Percentiles rank a stretch among this genome's conserved stretches.
Conservation (phyloP, 2,888 invertebrate species). For the Halictus quadricinctus region DNA sequence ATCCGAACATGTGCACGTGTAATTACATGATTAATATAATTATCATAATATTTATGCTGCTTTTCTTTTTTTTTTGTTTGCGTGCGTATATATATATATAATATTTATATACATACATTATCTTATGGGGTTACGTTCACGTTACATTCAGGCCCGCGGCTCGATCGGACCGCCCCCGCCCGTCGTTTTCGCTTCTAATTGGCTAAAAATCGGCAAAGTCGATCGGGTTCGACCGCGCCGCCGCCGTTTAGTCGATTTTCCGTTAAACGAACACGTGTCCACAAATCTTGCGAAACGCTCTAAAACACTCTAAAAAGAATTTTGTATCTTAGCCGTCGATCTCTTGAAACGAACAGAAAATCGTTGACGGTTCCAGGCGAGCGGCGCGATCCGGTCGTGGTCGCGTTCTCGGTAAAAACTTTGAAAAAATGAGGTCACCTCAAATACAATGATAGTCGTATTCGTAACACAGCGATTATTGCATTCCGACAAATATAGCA, state of each 20-base stretch:
- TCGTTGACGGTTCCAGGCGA: background rate
- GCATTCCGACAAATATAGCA: conserved; percentile 54
- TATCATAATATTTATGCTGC: conserved; percentile 65
- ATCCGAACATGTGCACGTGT: conserved; percentile 71
- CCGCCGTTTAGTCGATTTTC: background rate
- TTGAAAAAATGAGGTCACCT: conserved; percentile 41
- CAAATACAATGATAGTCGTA: conserved; percentile 38
- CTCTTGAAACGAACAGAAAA: background rate
- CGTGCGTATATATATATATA: conserved; percentile 58
- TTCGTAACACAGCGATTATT: conserved; percentile 44
- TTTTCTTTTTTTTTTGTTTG: conserved; percentile 28
- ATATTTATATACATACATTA: conserved; percentile 65
- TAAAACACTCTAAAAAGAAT: background rate
- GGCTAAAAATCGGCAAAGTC: conserved; percentile 10
- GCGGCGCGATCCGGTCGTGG: conserved; percentile 33
- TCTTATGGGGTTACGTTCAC: conserved; percentile 69
- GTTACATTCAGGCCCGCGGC: conserved; percentile 53
- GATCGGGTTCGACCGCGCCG: background rate
- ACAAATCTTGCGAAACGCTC: background rate
- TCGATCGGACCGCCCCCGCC: conserved; percentile 38
- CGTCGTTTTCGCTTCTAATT: background rate
- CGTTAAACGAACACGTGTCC: background rate
- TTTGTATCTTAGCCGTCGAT: background rate
- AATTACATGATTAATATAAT: conserved; percentile 72
- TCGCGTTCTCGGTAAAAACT: conserved; percentile 32